These are phyloP conservation scores for Eristalis arbustorum DNA, from an alignment of 2,888 invertebrate genomes.

Conservation along the genomic window DNA sequence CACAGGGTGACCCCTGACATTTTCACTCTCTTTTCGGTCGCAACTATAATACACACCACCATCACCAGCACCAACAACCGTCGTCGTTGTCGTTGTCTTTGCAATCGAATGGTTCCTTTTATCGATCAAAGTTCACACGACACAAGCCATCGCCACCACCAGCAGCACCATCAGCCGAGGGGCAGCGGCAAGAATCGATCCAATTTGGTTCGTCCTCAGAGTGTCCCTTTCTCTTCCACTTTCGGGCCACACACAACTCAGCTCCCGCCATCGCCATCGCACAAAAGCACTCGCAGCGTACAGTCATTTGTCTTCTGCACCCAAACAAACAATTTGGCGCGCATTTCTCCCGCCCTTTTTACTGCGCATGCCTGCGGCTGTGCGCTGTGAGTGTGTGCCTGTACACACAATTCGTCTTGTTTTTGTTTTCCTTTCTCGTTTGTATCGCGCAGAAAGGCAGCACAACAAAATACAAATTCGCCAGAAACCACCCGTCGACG, in stretches of 20 bases:
- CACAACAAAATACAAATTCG: slow-evolving; percentile 34
- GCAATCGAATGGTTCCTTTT: slow-evolving; percentile 41
- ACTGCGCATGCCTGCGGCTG: slow-evolving; percentile 50
- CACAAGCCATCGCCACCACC: not conserved
- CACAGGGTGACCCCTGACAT: slow-evolving; percentile 49
- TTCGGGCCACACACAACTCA: not conserved
- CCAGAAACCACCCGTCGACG: slow-evolving; percentile 22
- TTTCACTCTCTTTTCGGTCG: slow-evolving; percentile 26
- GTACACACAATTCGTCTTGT: slow-evolving; percentile 22
- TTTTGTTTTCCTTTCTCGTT: slow-evolving; percentile 27
- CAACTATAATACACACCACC: not conserved
- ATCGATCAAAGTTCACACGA: slow-evolving; percentile 50
- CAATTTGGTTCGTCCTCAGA: slow-evolving; percentile 40
- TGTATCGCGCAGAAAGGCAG: slow-evolving; percentile 8
- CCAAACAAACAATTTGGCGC: slow-evolving; percentile 71
- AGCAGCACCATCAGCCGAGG: slow-evolving; percentile 8
- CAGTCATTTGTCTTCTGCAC: slow-evolving; percentile 23
- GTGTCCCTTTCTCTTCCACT: slow-evolving; percentile 18
- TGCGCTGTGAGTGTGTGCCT: slow-evolving; percentile 8
- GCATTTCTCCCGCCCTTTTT: slow-evolving; percentile 73
- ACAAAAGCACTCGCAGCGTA: not conserved
- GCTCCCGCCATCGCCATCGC: not conserved
- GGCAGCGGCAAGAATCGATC: too few species aligned
- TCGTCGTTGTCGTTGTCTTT: not conserved
- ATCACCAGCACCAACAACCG: not conserved